These are phyloP conservation scores for Leucopsar rothschildi DNA, from an alignment of 2,113 vertebrate genomes.

Conservation along the genomic window DNA sequence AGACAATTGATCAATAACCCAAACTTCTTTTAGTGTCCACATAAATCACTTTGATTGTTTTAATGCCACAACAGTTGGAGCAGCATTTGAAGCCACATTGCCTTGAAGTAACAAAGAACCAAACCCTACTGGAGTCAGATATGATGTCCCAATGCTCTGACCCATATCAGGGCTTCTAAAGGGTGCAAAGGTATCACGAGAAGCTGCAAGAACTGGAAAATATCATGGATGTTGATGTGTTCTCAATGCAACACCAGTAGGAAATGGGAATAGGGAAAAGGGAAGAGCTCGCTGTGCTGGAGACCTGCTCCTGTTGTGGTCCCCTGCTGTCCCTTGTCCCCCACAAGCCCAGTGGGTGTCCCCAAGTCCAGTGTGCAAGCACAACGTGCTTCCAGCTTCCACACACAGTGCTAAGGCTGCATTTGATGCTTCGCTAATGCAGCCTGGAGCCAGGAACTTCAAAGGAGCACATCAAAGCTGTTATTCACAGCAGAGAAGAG, in stretches of 20 bases:
- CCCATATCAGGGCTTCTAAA: background rate
- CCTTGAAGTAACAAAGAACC: background rate
- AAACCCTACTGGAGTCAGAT: background rate
- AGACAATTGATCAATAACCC: background rate
- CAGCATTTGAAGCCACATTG: background rate
- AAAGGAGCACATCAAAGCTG: slow-evolving; percentile 76
- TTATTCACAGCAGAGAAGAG: slow-evolving; percentile 58
- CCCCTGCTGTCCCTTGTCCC: background rate
- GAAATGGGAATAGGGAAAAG: background rate
- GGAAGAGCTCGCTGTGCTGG: background rate
- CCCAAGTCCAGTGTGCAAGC: background rate
- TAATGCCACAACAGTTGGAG: background rate
- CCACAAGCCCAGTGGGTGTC: background rate
- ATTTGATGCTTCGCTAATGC: slow-evolving; percentile 63
- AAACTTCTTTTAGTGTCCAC: background rate
- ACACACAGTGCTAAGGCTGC: slow-evolving; percentile 30
- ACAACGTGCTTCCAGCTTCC: slow-evolving; percentile 1
- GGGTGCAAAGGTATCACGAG: background rate
- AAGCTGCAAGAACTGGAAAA: background rate
- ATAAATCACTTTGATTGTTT: background rate
- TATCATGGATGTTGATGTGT: background rate
- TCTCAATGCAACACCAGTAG: background rate
- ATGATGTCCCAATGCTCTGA: background rate
- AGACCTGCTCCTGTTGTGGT: background rate
- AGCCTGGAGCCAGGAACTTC: slow-evolving; percentile 72